These are phyloP conservation scores for Lapara coniferarum DNA, from an alignment of 2,888 invertebrate species.

Conservation along the genomic window DNA sequence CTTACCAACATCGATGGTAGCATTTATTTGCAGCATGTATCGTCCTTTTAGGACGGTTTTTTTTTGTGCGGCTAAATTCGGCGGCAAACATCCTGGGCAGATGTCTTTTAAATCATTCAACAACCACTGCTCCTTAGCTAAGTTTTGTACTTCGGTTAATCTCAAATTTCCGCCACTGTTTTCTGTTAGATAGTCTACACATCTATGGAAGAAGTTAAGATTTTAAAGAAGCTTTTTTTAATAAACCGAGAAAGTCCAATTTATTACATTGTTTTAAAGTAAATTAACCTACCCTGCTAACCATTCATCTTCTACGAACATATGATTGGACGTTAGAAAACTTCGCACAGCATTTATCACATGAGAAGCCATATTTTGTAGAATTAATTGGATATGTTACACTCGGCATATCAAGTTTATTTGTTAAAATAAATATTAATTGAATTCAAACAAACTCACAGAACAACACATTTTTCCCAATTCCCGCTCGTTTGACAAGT, in stretches of 20 bases:
- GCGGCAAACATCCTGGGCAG: slow-evolving; percentile 85
- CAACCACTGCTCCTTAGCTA: slow-evolving; percentile 87
- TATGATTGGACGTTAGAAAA: slow-evolving; percentile 60
- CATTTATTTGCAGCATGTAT: slow-evolving; percentile 86
- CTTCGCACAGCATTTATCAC: slow-evolving; percentile 55
- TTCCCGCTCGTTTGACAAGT: too few relatives aligned
- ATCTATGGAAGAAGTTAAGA: slow-evolving; percentile 55
- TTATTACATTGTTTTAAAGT: slow-evolving; percentile 5
- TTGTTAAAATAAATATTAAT: too few relatives aligned
- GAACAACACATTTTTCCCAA: too few relatives aligned
- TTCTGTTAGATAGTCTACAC: slow-evolving; percentile 81
- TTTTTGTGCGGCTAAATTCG: slow-evolving; percentile 72
- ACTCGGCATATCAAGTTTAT: background rate
- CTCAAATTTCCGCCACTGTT: slow-evolving; percentile 66
- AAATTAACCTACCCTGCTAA: slow-evolving; percentile 60
- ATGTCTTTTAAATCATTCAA: slow-evolving; percentile 86
- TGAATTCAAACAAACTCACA: too few relatives aligned
- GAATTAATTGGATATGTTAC: slow-evolving; percentile 1
- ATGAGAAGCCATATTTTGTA: slow-evolving; percentile 42
- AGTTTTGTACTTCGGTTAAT: slow-evolving; percentile 77
- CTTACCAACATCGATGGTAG: slow-evolving; percentile 84
- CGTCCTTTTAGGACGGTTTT: slow-evolving; percentile 78
- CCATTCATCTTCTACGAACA: slow-evolving; percentile 72
- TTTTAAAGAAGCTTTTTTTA: background rate
- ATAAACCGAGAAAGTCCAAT: too few relatives aligned